Conservation (phyloP, 2,888 invertebrate species). For the Sepioteuthis lessoniana region DNA sequence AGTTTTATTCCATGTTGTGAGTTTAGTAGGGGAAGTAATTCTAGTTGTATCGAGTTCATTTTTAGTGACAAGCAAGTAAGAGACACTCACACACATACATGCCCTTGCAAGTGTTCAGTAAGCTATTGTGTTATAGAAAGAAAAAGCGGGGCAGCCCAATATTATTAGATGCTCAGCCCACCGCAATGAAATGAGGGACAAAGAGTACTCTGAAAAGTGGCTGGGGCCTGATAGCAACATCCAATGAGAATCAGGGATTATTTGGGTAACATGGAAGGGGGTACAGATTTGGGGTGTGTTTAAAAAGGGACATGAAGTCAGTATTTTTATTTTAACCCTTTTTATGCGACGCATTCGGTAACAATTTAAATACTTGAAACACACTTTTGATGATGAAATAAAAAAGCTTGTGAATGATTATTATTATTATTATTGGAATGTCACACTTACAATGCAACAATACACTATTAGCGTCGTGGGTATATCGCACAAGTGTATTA, state of each 20-base stretch:
- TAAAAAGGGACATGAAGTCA: neutral
- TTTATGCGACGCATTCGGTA: too few species aligned
- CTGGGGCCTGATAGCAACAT: neutral
- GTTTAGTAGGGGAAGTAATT: constrained; percentile 33
- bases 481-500: too few species aligned
- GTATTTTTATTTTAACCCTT: neutral
- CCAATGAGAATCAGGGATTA: neutral
- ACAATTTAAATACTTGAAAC: too few species aligned
- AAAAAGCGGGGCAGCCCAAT: neutral
- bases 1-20: neutral
- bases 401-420: too few species aligned
- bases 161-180: neutral
- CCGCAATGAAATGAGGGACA: neutral
- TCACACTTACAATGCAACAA: too few species aligned
- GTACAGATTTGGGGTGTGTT: neutral
- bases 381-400: too few species aligned
- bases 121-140: neutral
- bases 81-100: neutral
- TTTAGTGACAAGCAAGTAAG: neutral
- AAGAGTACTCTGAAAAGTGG: neutral
- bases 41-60: neutral
- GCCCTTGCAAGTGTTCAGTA: too few species aligned
- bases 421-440: too few species aligned
- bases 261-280: neutral
- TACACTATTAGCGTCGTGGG: too few species aligned